Evolutionary conservation across 2,113 vertebrate species (phyloP).

Genomic region (Phylloscopus trochilus): DNA sequence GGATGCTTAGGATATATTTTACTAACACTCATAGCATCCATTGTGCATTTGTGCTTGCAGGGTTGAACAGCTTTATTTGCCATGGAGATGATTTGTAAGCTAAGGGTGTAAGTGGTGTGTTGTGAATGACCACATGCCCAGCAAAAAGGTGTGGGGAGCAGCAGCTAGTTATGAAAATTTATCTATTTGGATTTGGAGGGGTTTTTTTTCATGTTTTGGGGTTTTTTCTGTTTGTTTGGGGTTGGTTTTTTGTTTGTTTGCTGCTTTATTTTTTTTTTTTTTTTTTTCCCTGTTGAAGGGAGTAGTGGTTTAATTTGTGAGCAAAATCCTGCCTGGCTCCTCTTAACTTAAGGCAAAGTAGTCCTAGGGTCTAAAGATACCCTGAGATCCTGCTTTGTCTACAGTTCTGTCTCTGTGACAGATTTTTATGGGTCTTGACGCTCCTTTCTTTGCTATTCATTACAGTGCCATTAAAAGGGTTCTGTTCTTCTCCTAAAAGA

Average conservation of each 20-base stretch:
- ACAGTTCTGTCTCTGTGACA: background rate
- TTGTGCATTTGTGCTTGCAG: accelerated
- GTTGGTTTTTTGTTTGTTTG: no score
- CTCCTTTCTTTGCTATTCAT: background rate
- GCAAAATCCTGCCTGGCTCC: background rate
- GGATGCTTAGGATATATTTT: background rate
- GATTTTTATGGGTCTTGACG: background rate
- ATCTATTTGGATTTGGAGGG: background rate
- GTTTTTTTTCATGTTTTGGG: background rate
- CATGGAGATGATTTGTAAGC: background rate
- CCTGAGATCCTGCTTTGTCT: background rate
- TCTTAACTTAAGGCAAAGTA: background rate
- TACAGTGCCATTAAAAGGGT: background rate
- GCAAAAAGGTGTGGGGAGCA: background rate
- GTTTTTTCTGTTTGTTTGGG: background rate
- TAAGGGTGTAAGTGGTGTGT: background rate
- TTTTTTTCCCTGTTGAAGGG: background rate
- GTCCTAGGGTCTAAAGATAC: background rate
- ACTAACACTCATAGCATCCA: background rate
- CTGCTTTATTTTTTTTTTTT: background rate
- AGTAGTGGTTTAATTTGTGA: background rate
- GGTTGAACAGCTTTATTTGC: background rate
- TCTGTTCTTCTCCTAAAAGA: background rate
- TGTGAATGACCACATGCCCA: background rate
- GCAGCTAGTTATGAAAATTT: background rate